phyloP scores from a whole-genome alignment of 2,888 invertebrate genomes.

The Hydropsyche betteni region DNA sequence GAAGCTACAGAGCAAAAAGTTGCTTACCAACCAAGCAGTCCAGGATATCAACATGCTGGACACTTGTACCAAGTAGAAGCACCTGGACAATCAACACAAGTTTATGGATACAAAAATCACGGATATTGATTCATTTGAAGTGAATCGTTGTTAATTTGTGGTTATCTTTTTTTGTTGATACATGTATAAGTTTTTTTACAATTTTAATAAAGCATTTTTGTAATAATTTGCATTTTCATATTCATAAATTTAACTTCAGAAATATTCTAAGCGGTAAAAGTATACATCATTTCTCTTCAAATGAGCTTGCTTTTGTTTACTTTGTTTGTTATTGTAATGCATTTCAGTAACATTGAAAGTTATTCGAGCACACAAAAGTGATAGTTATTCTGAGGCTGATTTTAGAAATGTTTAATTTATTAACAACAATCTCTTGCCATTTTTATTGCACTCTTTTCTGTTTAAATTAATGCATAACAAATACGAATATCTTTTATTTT shows the following conservation, averaged over 20 bases:
- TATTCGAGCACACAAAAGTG: background rate
- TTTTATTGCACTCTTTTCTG: background rate
- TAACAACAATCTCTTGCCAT: background rate
- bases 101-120: background rate
- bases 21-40: constrained; percentile 7
- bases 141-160: constrained; percentile 14
- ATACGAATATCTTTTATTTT: too few species aligned
- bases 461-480: too few species aligned
- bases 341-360: constrained; percentile 3
- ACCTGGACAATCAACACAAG: constrained; percentile 17
- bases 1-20: constrained; percentile 34
- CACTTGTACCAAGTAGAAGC: constrained; percentile 25
- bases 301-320: too few species aligned
- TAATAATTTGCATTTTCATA: too few species aligned
- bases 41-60: constrained; percentile 3
- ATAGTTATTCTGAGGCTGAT: background rate
- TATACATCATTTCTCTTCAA: too few species aligned
- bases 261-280: too few species aligned
- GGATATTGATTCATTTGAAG: constrained; percentile 16
- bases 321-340: too few species aligned
- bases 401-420: constrained; percentile 1
- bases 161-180: constrained; percentile 19
- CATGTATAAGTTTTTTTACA: constrained; percentile 23
- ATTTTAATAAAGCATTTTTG: background rate
- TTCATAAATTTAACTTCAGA: too few species aligned